Evolutionary conservation across 2,797 vertebrate genomes (phyloP), one percentile per base, ranked within the genome.

Genomic region (Girardinus metallicus): DNA sequence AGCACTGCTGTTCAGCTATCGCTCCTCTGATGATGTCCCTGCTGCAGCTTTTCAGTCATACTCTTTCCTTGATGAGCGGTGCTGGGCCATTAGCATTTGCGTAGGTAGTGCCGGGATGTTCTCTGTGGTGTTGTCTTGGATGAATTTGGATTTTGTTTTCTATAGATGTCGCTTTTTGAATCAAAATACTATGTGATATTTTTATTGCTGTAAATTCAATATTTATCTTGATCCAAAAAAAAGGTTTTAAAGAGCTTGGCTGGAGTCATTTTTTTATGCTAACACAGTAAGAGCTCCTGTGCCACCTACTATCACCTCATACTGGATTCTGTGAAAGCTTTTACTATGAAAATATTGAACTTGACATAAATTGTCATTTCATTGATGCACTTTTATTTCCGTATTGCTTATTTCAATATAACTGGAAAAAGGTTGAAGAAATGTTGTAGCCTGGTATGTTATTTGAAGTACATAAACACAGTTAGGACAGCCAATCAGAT

Each of bases 181-280:
- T 64, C 60, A 64, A 18, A 64, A 64, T 34, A 16, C 16, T 64
- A 34, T 8, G 11, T 18, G 34, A 64, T 10, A 64, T 62, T 62
- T 62, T 64, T 64, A 12, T 34, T 21, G 60, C 31, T 64, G 2
- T 64, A 34, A 36, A 36, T 64, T 18, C n/a, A 73, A 31, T 16
- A 81, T 68, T 83, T 84, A 74, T 78, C 81, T 77, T 64, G 43
- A 68, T 84, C 71, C 66, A 51, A 51, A 51, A 68, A 81, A 80
- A 79, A 64, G 57, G 15, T 23, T 36, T 34, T 46, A 18, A 64
- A 39, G 49, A 29, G 36, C 11, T 31, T 16, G 55, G 80, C 49
- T 86, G 84, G 23, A 70, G 68, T 86, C 82, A 85, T 71, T 66
- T 49, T 23, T 44, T 46, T 43, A 55, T 23, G 5, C 46, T 77